These are phyloP conservation scores for Nibea coibor DNA, from an alignment of 2,113 vertebrate species.

Conservation along the genomic window DNA sequence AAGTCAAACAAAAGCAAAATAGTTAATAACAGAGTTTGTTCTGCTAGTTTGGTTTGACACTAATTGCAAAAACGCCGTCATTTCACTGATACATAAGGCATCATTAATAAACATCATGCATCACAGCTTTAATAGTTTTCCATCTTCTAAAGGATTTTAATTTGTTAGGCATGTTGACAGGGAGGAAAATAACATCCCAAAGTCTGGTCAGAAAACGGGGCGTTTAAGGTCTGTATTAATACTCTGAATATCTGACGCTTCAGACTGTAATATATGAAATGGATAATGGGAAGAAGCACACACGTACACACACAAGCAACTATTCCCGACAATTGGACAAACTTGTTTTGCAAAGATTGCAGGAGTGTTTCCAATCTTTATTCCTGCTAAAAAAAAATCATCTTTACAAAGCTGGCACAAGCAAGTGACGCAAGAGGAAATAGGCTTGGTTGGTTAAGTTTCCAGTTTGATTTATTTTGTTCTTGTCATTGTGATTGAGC, in stretches of 20 bases:
- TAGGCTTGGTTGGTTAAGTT: background rate
- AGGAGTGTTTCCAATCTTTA: conserved; percentile 4
- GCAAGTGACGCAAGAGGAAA: background rate
- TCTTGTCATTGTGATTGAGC: background rate
- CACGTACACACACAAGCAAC: background rate
- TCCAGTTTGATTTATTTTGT: background rate
- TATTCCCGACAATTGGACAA: background rate
- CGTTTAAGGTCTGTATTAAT: background rate
- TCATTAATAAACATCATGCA: background rate
- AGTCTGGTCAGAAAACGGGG: background rate
- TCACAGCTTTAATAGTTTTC: background rate
- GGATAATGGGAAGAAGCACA: background rate
- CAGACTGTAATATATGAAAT: background rate
- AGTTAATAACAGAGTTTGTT: background rate
- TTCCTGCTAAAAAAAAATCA: background rate
- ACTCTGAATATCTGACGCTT: background rate
- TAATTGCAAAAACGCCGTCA: conserved; percentile 3
- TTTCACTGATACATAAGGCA: background rate
- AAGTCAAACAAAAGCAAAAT: conserved; percentile 10
- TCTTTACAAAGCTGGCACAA: background rate
- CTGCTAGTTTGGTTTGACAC: background rate
- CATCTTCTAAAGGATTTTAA: background rate
- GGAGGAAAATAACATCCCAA: background rate
- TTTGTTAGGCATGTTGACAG: background rate
- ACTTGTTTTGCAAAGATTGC: background rate